These are phyloP conservation scores for Puma concolor DNA, from an alignment of 2,113 vertebrate genomes.

Conservation along the genomic window DNA sequence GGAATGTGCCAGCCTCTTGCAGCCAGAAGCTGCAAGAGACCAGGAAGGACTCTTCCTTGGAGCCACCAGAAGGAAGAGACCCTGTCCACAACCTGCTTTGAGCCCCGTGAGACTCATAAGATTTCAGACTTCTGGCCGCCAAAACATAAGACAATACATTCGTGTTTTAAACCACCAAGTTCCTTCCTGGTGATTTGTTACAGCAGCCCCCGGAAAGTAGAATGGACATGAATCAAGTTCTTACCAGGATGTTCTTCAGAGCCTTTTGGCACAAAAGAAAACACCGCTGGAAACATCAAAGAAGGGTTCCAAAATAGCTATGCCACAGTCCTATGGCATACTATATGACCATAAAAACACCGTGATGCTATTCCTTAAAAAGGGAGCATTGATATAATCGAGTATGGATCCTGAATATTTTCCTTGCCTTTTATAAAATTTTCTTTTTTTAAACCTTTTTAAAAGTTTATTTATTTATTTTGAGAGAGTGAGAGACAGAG, in stretches of 20 bases:
- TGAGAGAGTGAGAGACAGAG: no score
- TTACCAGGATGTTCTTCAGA: background rate
- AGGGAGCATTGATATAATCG: background rate
- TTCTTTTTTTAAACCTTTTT: background rate
- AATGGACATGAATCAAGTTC: background rate
- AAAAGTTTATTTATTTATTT: no score
- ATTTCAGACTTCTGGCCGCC: background rate
- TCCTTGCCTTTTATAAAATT: background rate
- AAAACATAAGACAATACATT: background rate
- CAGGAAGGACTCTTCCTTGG: rapidly evolving
- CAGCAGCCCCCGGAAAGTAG: background rate
- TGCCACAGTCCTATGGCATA: background rate
- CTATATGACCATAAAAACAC: background rate
- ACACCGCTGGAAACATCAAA: background rate
- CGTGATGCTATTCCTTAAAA: background rate
- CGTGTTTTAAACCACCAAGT: background rate
- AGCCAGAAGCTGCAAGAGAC: background rate
- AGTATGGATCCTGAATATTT: background rate
- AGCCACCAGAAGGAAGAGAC: background rate
- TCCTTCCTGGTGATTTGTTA: background rate
- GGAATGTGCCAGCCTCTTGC: background rate
- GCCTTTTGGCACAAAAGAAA: background rate
- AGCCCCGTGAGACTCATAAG: background rate
- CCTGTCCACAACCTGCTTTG: background rate
- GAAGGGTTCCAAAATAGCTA: background rate